Conservation (phyloP, 2,888 invertebrate species). For the Tinea pellionella region DNA sequence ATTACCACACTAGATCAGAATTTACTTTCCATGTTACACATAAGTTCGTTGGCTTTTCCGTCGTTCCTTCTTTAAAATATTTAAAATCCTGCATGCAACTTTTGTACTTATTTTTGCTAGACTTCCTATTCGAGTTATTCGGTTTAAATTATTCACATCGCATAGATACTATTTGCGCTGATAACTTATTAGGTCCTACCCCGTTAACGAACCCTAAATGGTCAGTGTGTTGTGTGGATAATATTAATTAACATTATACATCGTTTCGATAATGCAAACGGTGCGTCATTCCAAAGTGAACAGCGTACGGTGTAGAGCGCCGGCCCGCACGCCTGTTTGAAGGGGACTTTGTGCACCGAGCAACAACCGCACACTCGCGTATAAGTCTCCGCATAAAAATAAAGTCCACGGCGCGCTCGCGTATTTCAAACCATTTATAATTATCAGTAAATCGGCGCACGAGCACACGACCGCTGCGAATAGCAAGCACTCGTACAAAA, state of each 20-base stretch:
- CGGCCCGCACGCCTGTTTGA: conserved; percentile 32
- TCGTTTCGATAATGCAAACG: conserved; percentile 46
- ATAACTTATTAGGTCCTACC: conserved; percentile 25
- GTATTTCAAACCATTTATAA: conserved; percentile 65
- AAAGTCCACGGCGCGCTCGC: conserved; percentile 61
- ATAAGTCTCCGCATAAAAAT: conserved; percentile 67
- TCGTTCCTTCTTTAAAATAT: background rate
- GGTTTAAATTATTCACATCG: background rate
- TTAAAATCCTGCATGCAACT: background rate
- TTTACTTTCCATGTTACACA: background rate
- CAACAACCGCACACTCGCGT: conserved; percentile 45
- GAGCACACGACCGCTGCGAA: conserved; percentile 59
- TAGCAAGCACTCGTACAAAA: conserved; percentile 54
- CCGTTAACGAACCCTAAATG: conserved; percentile 58
- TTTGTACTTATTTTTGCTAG: background rate
- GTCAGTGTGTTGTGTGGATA: conserved; percentile 42
- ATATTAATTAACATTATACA: conserved; percentile 60
- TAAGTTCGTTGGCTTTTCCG: background rate
- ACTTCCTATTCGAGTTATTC: background rate
- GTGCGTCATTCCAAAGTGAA: conserved; percentile 38
- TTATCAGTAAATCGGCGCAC: conserved; percentile 67
- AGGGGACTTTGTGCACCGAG: conserved; percentile 9
- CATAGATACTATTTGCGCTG: background rate
- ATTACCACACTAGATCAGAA: background rate
- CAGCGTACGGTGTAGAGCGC: conserved; percentile 29